Conservation (phyloP, 1,140 invertebrate species). For the Cydia pomonella region DNA sequence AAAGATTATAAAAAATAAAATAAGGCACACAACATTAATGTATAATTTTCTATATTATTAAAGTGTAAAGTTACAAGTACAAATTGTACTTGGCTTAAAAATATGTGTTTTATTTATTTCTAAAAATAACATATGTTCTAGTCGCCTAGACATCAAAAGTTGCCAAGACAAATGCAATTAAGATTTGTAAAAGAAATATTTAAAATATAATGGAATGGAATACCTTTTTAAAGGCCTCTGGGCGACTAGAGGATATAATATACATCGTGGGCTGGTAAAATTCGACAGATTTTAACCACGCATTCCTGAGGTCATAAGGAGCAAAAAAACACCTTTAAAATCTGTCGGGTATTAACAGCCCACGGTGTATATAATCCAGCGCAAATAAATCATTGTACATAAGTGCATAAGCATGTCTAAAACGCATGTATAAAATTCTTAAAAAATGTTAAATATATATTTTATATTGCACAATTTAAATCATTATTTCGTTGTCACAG, state of each 20-base stretch:
- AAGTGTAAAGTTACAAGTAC: background rate
- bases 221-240: no score
- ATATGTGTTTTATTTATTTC: no score
- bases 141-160: background rate
- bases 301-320: no score
- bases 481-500: background rate
- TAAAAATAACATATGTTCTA: background rate
- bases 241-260: no score
- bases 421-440: conserved; percentile 13
- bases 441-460: background rate
- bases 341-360: no score
- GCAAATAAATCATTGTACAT: background rate
- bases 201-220: no score
- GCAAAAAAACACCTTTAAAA: no score
- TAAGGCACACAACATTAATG: background rate
- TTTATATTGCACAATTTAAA: conserved; percentile 7
- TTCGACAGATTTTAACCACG: no score
- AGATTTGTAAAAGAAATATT: no score
- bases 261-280: no score
- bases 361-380: background rate
- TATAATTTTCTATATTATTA: background rate
- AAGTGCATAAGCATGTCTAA: background rate
- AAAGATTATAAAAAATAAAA: background rate
- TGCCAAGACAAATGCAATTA: no score
- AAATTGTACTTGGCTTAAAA: background rate